These are phyloP conservation scores for Andrena hattorfiana DNA, from an alignment of 2,888 invertebrate genomes.

Conservation along the genomic window DNA sequence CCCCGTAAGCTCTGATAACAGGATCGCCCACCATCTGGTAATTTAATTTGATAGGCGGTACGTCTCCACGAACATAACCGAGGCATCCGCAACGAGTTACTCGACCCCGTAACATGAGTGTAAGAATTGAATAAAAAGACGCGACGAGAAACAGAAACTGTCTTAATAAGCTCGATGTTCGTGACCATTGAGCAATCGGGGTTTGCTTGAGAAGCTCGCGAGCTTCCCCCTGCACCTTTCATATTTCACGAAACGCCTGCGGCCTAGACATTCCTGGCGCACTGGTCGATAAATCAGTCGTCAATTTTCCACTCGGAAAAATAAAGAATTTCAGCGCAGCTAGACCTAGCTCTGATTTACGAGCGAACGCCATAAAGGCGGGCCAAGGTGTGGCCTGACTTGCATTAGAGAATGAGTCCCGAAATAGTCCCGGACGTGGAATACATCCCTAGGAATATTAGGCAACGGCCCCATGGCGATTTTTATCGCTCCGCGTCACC, in stretches of 20 bases:
- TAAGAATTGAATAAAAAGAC: neutral
- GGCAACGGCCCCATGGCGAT: slow-evolving; percentile 65
- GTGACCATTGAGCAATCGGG: no score
- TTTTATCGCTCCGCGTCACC: slow-evolving; percentile 63
- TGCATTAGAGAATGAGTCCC: slow-evolving; percentile 68
- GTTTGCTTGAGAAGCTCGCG: no score
- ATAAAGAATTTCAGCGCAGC: slow-evolving; percentile 50
- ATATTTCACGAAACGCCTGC: neutral
- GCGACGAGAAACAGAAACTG: no score
- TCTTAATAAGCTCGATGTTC: no score
- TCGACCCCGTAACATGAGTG: neutral
- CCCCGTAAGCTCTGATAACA: slow-evolving; percentile 5
- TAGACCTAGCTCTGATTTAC: slow-evolving; percentile 60
- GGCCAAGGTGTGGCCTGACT: slow-evolving; percentile 58
- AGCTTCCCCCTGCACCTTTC: neutral
- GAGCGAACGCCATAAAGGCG: slow-evolving; percentile 55
- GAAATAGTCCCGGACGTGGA: slow-evolving; percentile 71
- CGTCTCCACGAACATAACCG: neutral
- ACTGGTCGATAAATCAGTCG: slow-evolving; percentile 59
- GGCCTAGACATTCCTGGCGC: slow-evolving; percentile 30
- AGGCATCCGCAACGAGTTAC: neutral
- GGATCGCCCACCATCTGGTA: neutral
- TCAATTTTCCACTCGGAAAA: slow-evolving; percentile 55
- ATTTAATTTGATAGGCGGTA: neutral
- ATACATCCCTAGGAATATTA: slow-evolving; percentile 74